A percentile compares a stretch with the other conserved stretches of the same genome.
Evolutionary conservation across 2,113 vertebrate species (phyloP).

Genomic region (Perca schrenkii): DNA sequence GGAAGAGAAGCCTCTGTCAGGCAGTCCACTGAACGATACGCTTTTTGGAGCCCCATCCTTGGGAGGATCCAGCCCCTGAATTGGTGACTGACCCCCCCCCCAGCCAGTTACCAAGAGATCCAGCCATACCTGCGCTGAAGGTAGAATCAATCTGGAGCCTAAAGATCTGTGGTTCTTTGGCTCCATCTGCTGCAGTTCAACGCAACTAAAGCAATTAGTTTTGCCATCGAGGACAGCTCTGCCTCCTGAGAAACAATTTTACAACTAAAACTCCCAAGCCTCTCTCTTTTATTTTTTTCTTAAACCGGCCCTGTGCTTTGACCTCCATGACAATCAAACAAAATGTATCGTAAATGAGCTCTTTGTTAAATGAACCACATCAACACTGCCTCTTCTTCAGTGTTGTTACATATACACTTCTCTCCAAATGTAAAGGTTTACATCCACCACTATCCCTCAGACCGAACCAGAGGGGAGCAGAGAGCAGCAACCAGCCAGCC

Average conservation of each 20-base stretch:
- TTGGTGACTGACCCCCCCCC: too few relatives aligned
- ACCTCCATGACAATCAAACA: conserved; percentile 50
- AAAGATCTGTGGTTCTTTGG: neutral
- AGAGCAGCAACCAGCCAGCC: neutral
- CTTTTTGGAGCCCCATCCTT: neutral
- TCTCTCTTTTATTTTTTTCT: neutral
- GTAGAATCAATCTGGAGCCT: neutral
- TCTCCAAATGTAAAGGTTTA: neutral
- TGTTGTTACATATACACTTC: neutral
- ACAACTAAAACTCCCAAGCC: neutral
- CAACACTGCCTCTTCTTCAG: neutral
- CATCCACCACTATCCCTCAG: neutral
- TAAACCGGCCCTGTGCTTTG: neutral
- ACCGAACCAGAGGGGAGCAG: conserved; percentile 15
- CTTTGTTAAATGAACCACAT: neutral
- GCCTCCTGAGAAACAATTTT: neutral
- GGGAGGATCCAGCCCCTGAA: conserved; percentile 4
- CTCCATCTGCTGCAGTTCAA: conserved; percentile 37
- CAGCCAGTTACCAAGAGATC: too few relatives aligned
- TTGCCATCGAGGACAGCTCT: neutral
- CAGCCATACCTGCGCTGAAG: neutral
- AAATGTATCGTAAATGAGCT: conserved; percentile 15
- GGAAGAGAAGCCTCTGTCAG: neutral
- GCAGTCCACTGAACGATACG: neutral
- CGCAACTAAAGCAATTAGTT: neutral